phyloP scores from a whole-genome alignment of 2,888 invertebrate genomes.

The Cordylochernes scorpioides region DNA sequence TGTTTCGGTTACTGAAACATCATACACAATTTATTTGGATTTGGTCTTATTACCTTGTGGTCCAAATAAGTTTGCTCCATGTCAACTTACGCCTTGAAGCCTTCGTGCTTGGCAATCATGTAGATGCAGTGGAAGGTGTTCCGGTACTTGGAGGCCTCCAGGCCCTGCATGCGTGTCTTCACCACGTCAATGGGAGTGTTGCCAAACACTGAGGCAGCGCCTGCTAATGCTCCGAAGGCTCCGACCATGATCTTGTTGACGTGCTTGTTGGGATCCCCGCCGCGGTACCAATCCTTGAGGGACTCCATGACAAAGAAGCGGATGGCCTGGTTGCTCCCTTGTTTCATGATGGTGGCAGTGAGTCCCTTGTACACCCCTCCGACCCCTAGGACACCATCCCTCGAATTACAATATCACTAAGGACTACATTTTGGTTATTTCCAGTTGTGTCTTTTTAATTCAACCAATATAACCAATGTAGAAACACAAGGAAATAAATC shows the following conservation, averaged over 20 bases:
- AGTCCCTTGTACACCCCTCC: conserved; percentile 58
- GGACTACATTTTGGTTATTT: no score
- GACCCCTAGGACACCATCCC: no score
- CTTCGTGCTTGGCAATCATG: conserved; percentile 76
- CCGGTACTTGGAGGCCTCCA: conserved; percentile 83
- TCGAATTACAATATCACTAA: no score
- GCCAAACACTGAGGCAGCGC: conserved; percentile 86
- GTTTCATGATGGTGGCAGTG: conserved; percentile 82
- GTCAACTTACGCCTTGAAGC: conserved; percentile 47
- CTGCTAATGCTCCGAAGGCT: conserved; percentile 72
- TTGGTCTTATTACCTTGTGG: no score
- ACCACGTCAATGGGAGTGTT: conserved; percentile 97
- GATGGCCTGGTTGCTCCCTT: conserved; percentile 94
- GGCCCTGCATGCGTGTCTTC: conserved; percentile 97
- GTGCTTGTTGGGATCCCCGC: conserved; percentile 48
- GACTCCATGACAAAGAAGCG: conserved; percentile 93
- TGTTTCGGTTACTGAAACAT: no score
- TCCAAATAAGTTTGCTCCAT: no score
- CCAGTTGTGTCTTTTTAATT: no score
- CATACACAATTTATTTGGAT: no score
- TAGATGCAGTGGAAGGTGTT: conserved; percentile 69
- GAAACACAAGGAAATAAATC: no score
- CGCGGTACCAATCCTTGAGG: conserved; percentile 65
- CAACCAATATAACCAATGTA: no score
- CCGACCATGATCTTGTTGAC: conserved; percentile 75